A percentile compares a stretch with the other conserved stretches of the same genome.
Conservation (phyloP, 2,113 vertebrate species). For the Semicossyphus pulcher region DNA sequence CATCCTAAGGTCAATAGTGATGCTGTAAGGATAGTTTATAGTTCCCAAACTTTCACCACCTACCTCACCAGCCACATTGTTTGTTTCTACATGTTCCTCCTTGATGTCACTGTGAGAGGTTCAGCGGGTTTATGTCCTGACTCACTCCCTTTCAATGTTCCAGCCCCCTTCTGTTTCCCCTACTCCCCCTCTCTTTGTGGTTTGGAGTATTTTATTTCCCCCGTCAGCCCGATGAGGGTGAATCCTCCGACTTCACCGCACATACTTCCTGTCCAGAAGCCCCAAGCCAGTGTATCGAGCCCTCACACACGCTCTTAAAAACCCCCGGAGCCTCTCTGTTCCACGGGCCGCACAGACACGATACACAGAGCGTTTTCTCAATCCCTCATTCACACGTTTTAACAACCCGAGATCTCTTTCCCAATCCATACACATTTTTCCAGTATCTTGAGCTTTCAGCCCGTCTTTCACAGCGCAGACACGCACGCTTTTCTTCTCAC, state of each 20-base stretch:
- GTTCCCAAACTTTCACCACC: conserved; percentile 17
- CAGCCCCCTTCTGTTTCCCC: conserved; percentile 33
- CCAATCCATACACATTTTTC: conserved; percentile 22
- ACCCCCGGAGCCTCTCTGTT: conserved; percentile 25
- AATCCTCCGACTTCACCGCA: conserved; percentile 67
- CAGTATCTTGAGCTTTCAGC: conserved; percentile 47
- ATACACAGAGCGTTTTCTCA: conserved; percentile 24
- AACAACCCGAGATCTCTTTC: conserved; percentile 8
- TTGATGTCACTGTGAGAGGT: conserved; percentile 51
- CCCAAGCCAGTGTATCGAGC: conserved; percentile 42
- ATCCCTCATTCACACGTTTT: conserved; percentile 47
- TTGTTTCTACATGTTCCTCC: conserved; percentile 43
- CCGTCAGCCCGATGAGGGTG: conserved; percentile 60
- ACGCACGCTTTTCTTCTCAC: background rate
- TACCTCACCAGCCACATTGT: conserved; percentile 24
- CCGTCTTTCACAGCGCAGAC: background rate
- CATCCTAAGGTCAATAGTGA: background rate
- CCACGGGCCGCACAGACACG: conserved; percentile 20
- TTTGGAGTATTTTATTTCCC: conserved; percentile 72
- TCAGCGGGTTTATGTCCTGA: conserved; percentile 73
- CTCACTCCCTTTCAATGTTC: conserved; percentile 55
- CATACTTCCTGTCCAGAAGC: conserved; percentile 65
- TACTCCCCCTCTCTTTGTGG: conserved; percentile 43
- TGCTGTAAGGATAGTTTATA: conserved; percentile 6
- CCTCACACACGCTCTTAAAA: conserved; percentile 38